phyloP scores from a whole-genome alignment of 2,888 invertebrate genomes.

The Cryptocephalus moraei region DNA sequence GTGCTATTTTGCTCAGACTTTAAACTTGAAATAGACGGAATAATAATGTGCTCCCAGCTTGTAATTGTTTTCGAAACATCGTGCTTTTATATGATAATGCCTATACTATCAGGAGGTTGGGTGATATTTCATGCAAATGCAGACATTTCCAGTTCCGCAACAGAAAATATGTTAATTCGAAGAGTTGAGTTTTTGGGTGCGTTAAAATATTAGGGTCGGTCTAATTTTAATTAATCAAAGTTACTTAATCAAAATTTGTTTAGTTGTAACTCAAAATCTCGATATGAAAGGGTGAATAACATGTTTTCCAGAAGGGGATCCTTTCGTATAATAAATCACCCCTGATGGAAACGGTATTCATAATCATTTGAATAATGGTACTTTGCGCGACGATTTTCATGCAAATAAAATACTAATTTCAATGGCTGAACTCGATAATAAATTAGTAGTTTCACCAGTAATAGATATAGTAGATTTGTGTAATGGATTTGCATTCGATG shows the following conservation, averaged over 20 bases:
- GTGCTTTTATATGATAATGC: conserved; percentile 10
- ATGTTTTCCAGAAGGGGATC: conserved; percentile 16
- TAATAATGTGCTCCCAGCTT: no score
- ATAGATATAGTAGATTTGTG: no score
- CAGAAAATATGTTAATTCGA: conserved; percentile 15
- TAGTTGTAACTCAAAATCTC: conserved; percentile 17
- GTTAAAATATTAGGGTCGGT: conserved; percentile 7
- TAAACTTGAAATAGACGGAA: no score
- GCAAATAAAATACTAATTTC: no score
- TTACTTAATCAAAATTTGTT: conserved; percentile 19
- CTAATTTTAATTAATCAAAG: conserved; percentile 17
- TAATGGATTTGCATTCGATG: no score
- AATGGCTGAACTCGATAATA: no score
- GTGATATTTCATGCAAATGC: conserved; percentile 13
- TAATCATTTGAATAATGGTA: conserved; percentile 14
- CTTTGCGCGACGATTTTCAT: background rate
- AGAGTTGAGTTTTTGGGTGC: conserved; percentile 1
- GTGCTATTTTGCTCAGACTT: no score
- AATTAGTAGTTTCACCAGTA: no score
- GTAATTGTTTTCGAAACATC: no score
- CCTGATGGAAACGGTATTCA: conserved; percentile 13
- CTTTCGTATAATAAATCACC: conserved; percentile 14
- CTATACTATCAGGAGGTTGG: conserved; percentile 8
- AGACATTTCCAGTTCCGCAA: conserved; percentile 8
- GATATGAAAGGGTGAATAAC: conserved; percentile 16